Conservation (phyloP, 2,113 vertebrate species). For the Azemiops feae region DNA sequence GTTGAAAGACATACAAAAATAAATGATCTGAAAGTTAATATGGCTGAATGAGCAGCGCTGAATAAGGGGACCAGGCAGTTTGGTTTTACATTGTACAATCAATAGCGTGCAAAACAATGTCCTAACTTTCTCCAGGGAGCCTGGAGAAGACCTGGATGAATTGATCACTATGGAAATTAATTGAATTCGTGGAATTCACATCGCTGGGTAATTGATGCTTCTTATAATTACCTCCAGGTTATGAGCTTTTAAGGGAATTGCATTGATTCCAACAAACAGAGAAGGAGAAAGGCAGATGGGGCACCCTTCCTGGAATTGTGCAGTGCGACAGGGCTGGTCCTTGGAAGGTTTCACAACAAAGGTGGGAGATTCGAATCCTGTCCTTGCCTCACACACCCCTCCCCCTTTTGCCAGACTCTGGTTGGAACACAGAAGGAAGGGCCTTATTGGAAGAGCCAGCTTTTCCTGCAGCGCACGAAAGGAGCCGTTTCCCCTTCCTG, state of each 20-base stretch:
- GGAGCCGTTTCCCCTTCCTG: too few relatives aligned
- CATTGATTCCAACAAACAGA: constrained; percentile 58
- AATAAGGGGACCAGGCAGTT: constrained; percentile 66
- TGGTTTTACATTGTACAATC: constrained; percentile 74
- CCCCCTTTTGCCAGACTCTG: too few relatives aligned
- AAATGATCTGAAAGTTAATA: constrained; percentile 80
- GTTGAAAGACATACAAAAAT: constrained; percentile 79
- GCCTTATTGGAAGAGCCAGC: too few relatives aligned
- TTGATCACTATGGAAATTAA: constrained; percentile 77
- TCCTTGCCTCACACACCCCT: background rate
- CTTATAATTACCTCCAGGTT: constrained; percentile 78
- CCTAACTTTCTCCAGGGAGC: constrained; percentile 67
- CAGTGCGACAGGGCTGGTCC: background rate
- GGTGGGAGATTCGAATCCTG: background rate
- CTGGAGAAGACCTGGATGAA: constrained; percentile 58
- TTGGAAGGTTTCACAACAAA: background rate
- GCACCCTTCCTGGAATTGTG: constrained; percentile 32
- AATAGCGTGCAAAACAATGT: constrained; percentile 74
- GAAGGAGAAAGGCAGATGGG: constrained; percentile 1
- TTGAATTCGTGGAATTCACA: constrained; percentile 73
- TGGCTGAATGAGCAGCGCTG: constrained; percentile 77
- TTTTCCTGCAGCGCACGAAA: too few relatives aligned
- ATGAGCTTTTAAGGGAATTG: constrained; percentile 73
- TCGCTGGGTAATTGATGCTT: constrained; percentile 74
- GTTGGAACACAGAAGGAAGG: too few relatives aligned